Conservation (phyloP, 2,888 invertebrate genomes). For the Meteorus colon region DNA sequence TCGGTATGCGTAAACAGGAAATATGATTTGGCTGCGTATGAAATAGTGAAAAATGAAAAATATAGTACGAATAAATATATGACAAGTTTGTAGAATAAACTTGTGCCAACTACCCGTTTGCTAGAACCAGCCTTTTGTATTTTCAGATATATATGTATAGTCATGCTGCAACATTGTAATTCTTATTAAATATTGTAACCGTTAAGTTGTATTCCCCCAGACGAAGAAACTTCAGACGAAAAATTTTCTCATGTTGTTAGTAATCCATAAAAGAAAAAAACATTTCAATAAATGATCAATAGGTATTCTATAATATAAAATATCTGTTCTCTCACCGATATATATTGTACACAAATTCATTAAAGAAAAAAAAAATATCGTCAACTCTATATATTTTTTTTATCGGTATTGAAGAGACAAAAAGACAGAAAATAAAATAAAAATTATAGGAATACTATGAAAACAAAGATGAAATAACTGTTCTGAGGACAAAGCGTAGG, state of each 20-base stretch:
- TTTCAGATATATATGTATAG: constrained; percentile 57
- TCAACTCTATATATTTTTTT: neutral
- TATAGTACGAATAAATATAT: constrained; percentile 39
- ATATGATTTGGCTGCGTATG: neutral
- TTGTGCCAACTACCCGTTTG: constrained; percentile 57
- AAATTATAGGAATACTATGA: constrained; percentile 25
- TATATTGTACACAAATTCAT: neutral
- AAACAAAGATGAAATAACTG: constrained; percentile 31
- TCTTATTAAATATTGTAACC: constrained; percentile 43
- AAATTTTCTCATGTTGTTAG: constrained; percentile 33
- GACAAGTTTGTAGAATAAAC: constrained; percentile 19
- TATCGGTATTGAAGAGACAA: constrained; percentile 7
- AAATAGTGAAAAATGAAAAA: constrained; percentile 19
- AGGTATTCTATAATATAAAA: constrained; percentile 2
- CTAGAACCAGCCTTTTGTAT: constrained; percentile 56
- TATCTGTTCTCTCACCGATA: neutral
- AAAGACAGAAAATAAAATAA: neutral
- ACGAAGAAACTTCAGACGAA: constrained; percentile 26
- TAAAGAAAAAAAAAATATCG: neutral
- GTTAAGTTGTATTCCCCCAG: constrained; percentile 27
- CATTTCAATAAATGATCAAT: constrained; percentile 19
- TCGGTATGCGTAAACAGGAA: neutral
- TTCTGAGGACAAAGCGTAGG: constrained; percentile 66
- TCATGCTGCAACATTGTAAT: constrained; percentile 71
- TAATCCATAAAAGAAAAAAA: constrained; percentile 28